Evolutionary conservation across 2,888 invertebrate genomes (phyloP).

Genomic region (Drosophila kuntzei): DNA sequence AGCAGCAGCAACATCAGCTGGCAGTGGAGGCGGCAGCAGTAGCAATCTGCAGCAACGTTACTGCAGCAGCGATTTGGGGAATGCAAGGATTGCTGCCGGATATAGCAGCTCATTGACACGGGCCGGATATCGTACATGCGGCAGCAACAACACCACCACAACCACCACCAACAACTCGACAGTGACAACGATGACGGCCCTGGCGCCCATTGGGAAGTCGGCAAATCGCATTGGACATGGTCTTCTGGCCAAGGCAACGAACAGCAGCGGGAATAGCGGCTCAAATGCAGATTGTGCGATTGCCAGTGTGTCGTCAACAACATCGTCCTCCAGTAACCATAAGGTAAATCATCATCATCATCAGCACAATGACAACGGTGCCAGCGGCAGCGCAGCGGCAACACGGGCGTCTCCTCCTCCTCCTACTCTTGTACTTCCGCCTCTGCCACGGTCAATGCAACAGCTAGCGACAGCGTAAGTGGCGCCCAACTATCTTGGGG

Average conservation of each 20-base stretch:
- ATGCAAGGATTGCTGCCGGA: conserved; percentile 66
- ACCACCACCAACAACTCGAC: conserved; percentile 4
- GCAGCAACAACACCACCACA: conserved; percentile 16
- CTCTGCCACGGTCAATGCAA: conserved; percentile 46
- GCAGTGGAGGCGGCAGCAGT: conserved; percentile 70
- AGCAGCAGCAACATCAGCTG: background rate
- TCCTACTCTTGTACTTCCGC: conserved; percentile 25
- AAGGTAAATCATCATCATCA: conserved; percentile 57
- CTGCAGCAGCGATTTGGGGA: conserved; percentile 60
- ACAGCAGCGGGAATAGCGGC: background rate
- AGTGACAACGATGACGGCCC: conserved; percentile 11
- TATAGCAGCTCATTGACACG: conserved; percentile 80
- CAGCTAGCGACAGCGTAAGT: conserved; percentile 76
- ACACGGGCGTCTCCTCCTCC: conserved; percentile 7
- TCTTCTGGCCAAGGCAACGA: conserved; percentile 41
- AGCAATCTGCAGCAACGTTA: conserved; percentile 82
- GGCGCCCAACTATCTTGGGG: conserved; percentile 45
- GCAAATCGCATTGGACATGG: conserved; percentile 49
- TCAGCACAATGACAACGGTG: conserved; percentile 21
- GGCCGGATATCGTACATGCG: conserved; percentile 73
- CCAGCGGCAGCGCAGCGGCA: conserved; percentile 2
- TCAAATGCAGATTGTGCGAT: conserved; percentile 4
- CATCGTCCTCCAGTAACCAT: conserved; percentile 37
- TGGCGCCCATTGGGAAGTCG: conserved; percentile 42
- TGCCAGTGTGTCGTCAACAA: conserved; percentile 1